These are phyloP conservation scores for Zaprionus camerounensis DNA, from an alignment of 1,140 invertebrate species.

Conservation along the genomic window DNA sequence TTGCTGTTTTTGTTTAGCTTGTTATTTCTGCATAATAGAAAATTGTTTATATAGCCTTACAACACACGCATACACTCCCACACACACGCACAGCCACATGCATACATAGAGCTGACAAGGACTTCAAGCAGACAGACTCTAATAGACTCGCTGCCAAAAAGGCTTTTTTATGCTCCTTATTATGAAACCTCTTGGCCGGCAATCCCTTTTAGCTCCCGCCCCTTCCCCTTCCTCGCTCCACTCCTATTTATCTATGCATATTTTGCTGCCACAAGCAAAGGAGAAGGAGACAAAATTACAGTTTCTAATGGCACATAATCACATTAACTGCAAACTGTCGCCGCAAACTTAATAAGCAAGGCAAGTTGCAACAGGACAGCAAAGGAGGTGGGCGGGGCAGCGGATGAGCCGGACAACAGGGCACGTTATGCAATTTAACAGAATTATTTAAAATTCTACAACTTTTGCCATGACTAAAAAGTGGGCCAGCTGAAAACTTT, in stretches of 20 bases:
- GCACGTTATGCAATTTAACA: conserved; percentile 78
- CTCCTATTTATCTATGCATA: conserved; percentile 67
- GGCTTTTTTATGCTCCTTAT: conserved; percentile 74
- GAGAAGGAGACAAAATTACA: conserved; percentile 18
- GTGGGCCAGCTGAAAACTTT: conserved; percentile 71
- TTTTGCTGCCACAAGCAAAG: conserved; percentile 33
- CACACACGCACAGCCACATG: conserved; percentile 3
- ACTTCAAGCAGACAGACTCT: conserved; percentile 42
- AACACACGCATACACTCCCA: conserved; percentile 13
- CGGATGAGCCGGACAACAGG: conserved; percentile 46
- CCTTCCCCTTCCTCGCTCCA: too few species aligned
- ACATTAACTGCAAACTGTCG: conserved; percentile 75
- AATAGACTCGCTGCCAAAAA: conserved; percentile 67
- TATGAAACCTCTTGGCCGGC: conserved; percentile 35
- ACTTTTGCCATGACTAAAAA: conserved; percentile 56
- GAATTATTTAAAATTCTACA: conserved; percentile 79
- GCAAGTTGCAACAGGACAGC: conserved; percentile 37
- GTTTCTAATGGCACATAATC: conserved; percentile 73
- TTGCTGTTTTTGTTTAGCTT: conserved; percentile 56
- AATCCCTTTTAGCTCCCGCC: neutral
- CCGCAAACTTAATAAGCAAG: conserved; percentile 74
- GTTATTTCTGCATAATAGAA: conserved; percentile 81
- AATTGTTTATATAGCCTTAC: conserved; percentile 75
- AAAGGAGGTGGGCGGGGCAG: neutral
- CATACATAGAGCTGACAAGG: conserved; percentile 46